Percentiles rank a stretch among this genome's conserved stretches.
These are phyloP conservation scores for Polyploca ridens DNA, from an alignment of 2,888 invertebrate species.

Conservation along the genomic window DNA sequence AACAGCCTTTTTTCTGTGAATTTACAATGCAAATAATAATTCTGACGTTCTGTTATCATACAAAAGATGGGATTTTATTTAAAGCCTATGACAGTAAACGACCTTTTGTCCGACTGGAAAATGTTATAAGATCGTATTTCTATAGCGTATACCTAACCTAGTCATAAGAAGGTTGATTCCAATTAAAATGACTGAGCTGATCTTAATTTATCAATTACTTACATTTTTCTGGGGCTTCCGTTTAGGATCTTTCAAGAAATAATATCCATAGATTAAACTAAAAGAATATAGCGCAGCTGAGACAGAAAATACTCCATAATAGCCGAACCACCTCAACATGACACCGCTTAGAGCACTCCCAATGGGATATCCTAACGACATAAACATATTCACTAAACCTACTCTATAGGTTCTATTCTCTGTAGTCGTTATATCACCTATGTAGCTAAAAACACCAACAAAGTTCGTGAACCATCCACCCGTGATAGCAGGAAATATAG, in stretches of 20 bases:
- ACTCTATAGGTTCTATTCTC: conserved; percentile 93
- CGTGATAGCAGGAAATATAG: conserved; percentile 91
- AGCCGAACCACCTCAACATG: conserved; percentile 88
- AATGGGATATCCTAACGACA: conserved; percentile 93
- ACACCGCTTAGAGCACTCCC: conserved; percentile 95
- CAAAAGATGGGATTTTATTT: no score
- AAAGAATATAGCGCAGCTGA: conserved; percentile 89
- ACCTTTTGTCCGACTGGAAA: no score
- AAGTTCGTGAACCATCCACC: conserved; percentile 95
- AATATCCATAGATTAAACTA: conserved; percentile 89
- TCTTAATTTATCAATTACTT: conserved; percentile 29
- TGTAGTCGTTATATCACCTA: conserved; percentile 92
- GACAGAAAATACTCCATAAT: conserved; percentile 91
- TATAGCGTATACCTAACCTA: no score
- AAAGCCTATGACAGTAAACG: no score
- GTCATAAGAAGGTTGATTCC: not conserved
- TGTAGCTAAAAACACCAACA: conserved; percentile 94
- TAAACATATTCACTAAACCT: conserved; percentile 94
- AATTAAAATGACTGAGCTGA: not conserved
- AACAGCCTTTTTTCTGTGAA: conserved; percentile 48
- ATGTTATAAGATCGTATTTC: no score
- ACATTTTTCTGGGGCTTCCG: conserved; percentile 52
- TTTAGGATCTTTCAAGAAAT: conserved; percentile 87
- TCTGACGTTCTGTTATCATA: no score
- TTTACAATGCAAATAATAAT: no score